Base-by-base conservation (phyloP, 1,140 invertebrate genomes). In the Eciton burchellii region DNA sequence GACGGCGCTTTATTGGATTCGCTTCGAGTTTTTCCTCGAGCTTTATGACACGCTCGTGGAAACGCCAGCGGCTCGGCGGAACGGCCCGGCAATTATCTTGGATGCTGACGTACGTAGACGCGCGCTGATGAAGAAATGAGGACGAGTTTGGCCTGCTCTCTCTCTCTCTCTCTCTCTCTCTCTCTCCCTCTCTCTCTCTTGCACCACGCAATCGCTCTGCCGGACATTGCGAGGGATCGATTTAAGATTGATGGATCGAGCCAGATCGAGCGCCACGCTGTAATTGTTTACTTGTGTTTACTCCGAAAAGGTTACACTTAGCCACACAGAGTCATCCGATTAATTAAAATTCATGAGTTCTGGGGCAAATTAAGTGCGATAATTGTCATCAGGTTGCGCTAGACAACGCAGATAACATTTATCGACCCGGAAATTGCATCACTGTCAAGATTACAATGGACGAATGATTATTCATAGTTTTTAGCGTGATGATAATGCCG, bases 1-100 rank as follows among this genome's bases (percentile, higher is more conserved):
- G 63, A 49, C n/a, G 49, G 74, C 49, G 63, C 63, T 79, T n/a
- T 79, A 70, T 79, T 79, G 70, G 74, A 79, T 84, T 43, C 56
- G 65, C 26, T 54, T 35, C 47, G 24, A 70, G 19, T 72, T 63
- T 57, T 49, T 43, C 43, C 70, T 45, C 56, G 56, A 57, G 21
- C 62, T 68, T 26, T 65, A 43, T 21, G 49, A 45, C 74, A 57
- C 41, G 74, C 62, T 19, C n/a, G n/a, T 70, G 74, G 21, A 70
- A 70, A 70, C 35, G 41, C 29, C n/a, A 41, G n/a, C 35, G n/a
- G 41, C 21, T 54, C 16, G 5, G 29, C 47, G 59, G 12, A 26
- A 63, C 63, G 47, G 54, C 66, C 49, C 62, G 47, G 5, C 16
- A 52, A 52, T 77, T 77, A 77, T n/a, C 52, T 77, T 77, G 29